Percentiles rank a stretch among this genome's conserved stretches.
Evolutionary conservation across 2,797 vertebrate species (phyloP).

Genomic region (Pachyuromys duprasi): DNA sequence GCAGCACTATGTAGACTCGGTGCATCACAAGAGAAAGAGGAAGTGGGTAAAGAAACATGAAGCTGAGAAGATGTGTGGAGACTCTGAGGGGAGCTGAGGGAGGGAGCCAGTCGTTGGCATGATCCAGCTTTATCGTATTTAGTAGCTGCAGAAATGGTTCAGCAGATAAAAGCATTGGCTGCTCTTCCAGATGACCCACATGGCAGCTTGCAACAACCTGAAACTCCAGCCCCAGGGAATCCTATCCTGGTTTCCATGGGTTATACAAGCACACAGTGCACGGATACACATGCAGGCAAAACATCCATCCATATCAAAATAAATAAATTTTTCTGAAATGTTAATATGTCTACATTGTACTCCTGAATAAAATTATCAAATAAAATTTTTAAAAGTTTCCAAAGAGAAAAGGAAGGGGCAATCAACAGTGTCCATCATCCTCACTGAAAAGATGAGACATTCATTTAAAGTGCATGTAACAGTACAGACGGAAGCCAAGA

Average conservation of each 20-base stretch:
- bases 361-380: background rate
- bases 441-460: conserved; percentile 79
- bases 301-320: background rate
- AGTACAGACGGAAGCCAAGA: conserved; percentile 77
- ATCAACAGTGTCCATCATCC: conserved; percentile 71
- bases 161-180: background rate
- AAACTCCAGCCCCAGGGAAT: no score
- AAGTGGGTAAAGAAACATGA: background rate
- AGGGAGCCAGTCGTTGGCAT: background rate
- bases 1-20: background rate
- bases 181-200: background rate
- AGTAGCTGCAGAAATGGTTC: background rate
- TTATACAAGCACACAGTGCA: background rate
- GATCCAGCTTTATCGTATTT: background rate
- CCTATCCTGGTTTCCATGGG: background rate
- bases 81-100: background rate
- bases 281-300: background rate
- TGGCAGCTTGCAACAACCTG: background rate
- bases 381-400: no score
- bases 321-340: background rate
- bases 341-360: background rate
- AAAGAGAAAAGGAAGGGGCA: background rate
- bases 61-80: background rate
- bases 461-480: conserved; percentile 68
- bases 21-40: no score